Percentiles rank a stretch among this genome's conserved stretches.
Conservation (phyloP, 2,888 invertebrate species). For the Eumacrocentrus americanus region DNA sequence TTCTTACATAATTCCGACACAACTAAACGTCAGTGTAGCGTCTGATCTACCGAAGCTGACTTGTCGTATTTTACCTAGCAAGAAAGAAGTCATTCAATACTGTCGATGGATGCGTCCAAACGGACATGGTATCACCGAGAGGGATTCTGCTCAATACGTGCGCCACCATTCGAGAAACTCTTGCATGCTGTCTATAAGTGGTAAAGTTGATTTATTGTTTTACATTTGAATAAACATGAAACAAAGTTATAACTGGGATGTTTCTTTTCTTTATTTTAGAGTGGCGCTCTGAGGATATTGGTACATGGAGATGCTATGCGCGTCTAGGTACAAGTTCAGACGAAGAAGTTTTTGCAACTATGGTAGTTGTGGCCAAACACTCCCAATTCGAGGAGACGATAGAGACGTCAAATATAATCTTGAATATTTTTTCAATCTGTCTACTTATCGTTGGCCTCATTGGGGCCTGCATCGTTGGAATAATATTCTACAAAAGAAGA, state of each 20-base stretch:
- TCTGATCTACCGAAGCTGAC: constrained; percentile 41
- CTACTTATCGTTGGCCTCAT: constrained; percentile 23
- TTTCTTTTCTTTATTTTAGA: too few species aligned
- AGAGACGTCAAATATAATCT: not conserved
- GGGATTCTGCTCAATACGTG: constrained; percentile 25
- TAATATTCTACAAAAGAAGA: constrained; percentile 26
- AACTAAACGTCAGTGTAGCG: constrained; percentile 12
- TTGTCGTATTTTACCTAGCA: constrained; percentile 44
- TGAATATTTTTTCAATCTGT: constrained; percentile 20
- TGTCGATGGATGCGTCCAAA: constrained; percentile 55
- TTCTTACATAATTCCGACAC: constrained; percentile 22
- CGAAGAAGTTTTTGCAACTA: constrained; percentile 32
- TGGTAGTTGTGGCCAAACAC: too few species aligned
- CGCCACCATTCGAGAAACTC: constrained; percentile 27
- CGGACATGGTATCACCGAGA: constrained; percentile 46
- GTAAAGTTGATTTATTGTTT: too few species aligned
- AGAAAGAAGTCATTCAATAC: constrained; percentile 44
- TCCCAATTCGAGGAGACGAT: too few species aligned
- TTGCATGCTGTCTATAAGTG: constrained; percentile 43
- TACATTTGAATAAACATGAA: too few species aligned
- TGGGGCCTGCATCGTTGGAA: constrained; percentile 11
- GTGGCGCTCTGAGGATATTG: constrained; percentile 32
- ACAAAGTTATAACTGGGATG: too few species aligned
- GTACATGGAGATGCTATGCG: constrained; percentile 45
- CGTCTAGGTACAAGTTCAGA: constrained; percentile 25